These are phyloP conservation scores for Scarus forsteni DNA, from an alignment of 2,797 vertebrate species.

Conservation along the genomic window DNA sequence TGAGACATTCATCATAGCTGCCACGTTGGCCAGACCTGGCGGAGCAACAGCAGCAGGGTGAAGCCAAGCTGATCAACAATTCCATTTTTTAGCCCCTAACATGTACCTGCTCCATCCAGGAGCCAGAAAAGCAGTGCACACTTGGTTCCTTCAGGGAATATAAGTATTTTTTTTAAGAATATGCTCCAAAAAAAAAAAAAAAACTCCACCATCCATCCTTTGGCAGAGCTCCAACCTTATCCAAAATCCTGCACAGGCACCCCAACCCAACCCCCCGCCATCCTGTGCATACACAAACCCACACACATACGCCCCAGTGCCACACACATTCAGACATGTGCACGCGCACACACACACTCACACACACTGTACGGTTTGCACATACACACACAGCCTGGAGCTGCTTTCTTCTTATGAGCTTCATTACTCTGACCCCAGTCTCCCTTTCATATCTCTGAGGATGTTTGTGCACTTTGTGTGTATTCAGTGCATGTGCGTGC, in stretches of 20 bases:
- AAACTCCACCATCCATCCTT: constrained; percentile 68
- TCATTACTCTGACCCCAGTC: constrained; percentile 80
- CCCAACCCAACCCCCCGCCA: constrained; percentile 54
- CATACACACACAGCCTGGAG: constrained; percentile 61
- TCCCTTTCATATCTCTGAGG: constrained; percentile 74
- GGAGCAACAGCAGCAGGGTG: constrained; percentile 72
- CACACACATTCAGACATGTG: constrained; percentile 34
- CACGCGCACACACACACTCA: constrained; percentile 34
- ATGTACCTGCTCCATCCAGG: constrained; percentile 53
- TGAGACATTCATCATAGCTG: constrained; percentile 81
- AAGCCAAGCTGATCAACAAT: constrained; percentile 79
- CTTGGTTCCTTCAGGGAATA: constrained; percentile 62
- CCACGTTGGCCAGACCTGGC: constrained; percentile 75
- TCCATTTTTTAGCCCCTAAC: constrained; percentile 59
- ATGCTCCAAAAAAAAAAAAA: constrained; percentile 58
- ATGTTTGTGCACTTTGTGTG: constrained; percentile 54
- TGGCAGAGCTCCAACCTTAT: constrained; percentile 71
- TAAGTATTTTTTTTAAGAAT: constrained; percentile 77
- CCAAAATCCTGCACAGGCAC: constrained; percentile 69
- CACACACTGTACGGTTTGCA: constrained; percentile 30
- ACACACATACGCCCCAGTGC: constrained; percentile 42
- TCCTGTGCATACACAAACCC: constrained; percentile 63
- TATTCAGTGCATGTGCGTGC: constrained; percentile 18
- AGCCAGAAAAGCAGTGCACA: constrained; percentile 58
- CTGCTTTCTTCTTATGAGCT: constrained; percentile 69